Evolutionary conservation across 2,797 vertebrate genomes (phyloP).

Genomic region (Gastrophryne carolinensis): DNA sequence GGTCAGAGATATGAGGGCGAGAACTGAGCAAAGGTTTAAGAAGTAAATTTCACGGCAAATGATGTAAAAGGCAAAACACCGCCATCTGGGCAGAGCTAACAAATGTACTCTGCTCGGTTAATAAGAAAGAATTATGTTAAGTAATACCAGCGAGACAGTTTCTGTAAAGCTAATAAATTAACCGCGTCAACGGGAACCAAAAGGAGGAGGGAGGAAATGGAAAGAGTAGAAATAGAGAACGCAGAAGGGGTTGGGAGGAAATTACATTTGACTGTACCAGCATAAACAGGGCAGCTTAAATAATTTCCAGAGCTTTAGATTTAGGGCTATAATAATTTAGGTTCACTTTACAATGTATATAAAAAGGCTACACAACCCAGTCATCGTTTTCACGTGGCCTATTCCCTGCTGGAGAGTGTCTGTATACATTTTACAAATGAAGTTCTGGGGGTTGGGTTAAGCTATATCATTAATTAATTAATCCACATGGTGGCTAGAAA

Average conservation of each 20-base stretch:
- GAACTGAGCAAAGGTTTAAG: constrained; percentile 29
- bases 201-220: constrained; percentile 40
- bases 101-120: constrained; percentile 42
- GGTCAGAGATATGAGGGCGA: constrained; percentile 45
- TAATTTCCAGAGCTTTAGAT: no score
- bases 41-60: constrained; percentile 46
- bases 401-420: no score
- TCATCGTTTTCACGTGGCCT: no score
- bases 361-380: no score
- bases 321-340: no score
- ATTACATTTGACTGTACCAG: constrained; percentile 57
- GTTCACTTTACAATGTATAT: no score
- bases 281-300: constrained; percentile 51
- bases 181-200: constrained; percentile 48
- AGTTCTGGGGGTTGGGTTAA: no score
- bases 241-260: constrained; percentile 55
- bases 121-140: constrained; percentile 55
- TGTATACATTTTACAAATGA: no score
- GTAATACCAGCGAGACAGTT: constrained; percentile 52
- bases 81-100: constrained; percentile 45
- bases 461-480: no score
- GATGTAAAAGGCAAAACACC: constrained; percentile 43
- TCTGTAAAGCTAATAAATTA: constrained; percentile 55
- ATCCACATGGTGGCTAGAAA: no score
- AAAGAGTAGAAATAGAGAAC: constrained; percentile 42